phyloP scores from a whole-genome alignment of 35 echinoderm and acorn worm species.

The Ophiothrix spiculata region DNA sequence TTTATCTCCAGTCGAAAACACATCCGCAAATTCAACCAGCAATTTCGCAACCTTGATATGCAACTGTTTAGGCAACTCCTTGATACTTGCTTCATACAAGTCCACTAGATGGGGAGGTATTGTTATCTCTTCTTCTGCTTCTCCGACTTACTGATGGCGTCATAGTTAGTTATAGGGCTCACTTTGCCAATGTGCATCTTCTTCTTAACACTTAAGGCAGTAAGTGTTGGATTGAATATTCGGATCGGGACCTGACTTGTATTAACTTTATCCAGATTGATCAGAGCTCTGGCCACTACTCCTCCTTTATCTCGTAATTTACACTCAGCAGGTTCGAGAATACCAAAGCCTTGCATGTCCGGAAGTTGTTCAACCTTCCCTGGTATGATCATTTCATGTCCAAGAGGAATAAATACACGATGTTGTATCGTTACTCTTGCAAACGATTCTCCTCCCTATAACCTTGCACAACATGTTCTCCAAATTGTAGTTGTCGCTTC shows the following conservation, averaged over 20 bases:
- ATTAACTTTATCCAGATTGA: background rate
- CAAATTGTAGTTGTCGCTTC: background rate
- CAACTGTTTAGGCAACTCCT: background rate
- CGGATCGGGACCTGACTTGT: no score
- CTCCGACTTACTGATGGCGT: background rate
- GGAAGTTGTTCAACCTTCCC: background rate
- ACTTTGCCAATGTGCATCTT: background rate
- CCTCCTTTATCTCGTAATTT: background rate
- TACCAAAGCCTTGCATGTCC: background rate
- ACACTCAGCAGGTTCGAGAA: background rate
- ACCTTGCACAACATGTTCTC: slow-evolving; percentile 5
- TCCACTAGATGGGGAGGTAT: background rate
- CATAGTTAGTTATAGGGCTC: background rate
- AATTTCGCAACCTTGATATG: slow-evolving; percentile 2
- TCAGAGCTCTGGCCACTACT: background rate
- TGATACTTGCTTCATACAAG: slow-evolving; percentile 11
- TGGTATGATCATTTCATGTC: slow-evolving; percentile 13
- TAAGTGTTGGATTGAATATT: background rate
- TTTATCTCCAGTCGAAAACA: slow-evolving; percentile 20
- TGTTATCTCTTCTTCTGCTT: background rate
- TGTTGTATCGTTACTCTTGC: background rate
- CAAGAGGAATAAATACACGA: background rate
- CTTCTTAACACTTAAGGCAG: background rate
- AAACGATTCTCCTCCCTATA: background rate
- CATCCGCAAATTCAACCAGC: slow-evolving; percentile 10